A percentile compares a stretch with the other conserved stretches of the same genome.
Conservation (phyloP, 2,888 invertebrate species). For the Adelognathus sp. region DNA sequence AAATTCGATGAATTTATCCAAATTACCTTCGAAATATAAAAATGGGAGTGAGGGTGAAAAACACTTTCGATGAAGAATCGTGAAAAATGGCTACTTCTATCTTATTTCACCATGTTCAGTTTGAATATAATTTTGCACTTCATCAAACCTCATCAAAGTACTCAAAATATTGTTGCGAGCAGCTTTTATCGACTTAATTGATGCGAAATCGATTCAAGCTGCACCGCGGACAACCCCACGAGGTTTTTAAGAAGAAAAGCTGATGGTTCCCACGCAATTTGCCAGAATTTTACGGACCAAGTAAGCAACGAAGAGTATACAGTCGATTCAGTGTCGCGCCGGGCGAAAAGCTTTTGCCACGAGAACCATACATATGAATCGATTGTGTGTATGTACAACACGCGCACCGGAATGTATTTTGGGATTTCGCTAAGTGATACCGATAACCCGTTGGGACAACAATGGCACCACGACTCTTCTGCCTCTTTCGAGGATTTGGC, state of each 20-base stretch:
- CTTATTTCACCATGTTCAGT: too few species aligned
- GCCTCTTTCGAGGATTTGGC: conserved; percentile 28
- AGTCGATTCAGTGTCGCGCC: conserved; percentile 1
- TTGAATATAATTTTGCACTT: neutral
- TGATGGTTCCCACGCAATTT: conserved; percentile 39
- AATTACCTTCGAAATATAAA: too few species aligned
- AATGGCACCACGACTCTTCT: conserved; percentile 49
- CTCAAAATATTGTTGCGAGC: conserved; percentile 20
- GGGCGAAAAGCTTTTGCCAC: conserved; percentile 64
- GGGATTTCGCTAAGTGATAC: conserved; percentile 74
- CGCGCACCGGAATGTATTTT: conserved; percentile 39
- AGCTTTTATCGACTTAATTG: conserved; percentile 25
- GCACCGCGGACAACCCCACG: neutral
- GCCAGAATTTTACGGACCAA: neutral
- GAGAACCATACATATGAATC: neutral
- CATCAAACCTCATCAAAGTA: neutral
- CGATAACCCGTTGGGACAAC: conserved; percentile 73
- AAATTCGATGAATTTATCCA: too few species aligned
- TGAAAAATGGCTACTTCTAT: too few species aligned
- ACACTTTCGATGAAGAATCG: too few species aligned
- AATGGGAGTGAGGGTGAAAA: too few species aligned
- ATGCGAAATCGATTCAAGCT: conserved; percentile 1
- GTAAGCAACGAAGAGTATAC: neutral
- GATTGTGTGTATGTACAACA: neutral
- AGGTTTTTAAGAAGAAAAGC: conserved; percentile 6